Percentiles rank a stretch among this genome's conserved stretches.
These are phyloP conservation scores for Lingula anatina DNA, from an alignment of 2,888 invertebrate genomes.

Conservation along the genomic window DNA sequence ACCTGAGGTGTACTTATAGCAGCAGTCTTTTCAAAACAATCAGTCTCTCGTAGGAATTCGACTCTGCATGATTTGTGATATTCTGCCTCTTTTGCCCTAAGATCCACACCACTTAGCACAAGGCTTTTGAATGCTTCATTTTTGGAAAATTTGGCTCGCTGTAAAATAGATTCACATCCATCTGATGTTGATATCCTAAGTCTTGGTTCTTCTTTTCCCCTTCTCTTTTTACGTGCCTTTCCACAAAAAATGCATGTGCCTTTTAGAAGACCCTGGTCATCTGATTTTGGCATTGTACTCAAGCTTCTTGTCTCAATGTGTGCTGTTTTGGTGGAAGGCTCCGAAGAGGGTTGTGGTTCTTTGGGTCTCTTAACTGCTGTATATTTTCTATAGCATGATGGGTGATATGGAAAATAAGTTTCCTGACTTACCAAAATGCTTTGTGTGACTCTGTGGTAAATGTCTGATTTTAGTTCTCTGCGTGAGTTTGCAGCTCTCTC, in stretches of 20 bases:
- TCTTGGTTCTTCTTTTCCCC: neutral
- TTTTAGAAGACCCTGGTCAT: conserved; percentile 4
- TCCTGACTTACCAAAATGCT: neutral
- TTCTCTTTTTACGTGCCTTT: neutral
- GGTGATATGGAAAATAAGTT: neutral
- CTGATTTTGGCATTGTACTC: conserved; percentile 1
- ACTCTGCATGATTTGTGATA: conserved; percentile 3
- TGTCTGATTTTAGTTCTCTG: neutral
- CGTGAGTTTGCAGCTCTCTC: conserved; percentile 1
- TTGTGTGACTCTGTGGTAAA: neutral
- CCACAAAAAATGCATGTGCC: conserved; percentile 5
- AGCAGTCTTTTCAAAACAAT: neutral
- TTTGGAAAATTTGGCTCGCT: neutral
- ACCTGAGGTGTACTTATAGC: neutral
- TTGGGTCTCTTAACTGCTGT: conserved; percentile 2
- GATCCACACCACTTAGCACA: conserved; percentile 1
- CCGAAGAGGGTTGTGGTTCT: neutral
- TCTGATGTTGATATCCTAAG: neutral
- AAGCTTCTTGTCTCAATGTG: neutral
- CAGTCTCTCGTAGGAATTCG: neutral
- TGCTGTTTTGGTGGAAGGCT: neutral
- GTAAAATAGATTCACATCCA: neutral
- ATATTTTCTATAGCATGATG: neutral
- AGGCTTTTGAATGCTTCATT: conserved; percentile 2
- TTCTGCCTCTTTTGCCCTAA: conserved; percentile 4